phyloP scores from a whole-genome alignment of 2,113 vertebrate genomes.

The Pogonocichla stellata region DNA sequence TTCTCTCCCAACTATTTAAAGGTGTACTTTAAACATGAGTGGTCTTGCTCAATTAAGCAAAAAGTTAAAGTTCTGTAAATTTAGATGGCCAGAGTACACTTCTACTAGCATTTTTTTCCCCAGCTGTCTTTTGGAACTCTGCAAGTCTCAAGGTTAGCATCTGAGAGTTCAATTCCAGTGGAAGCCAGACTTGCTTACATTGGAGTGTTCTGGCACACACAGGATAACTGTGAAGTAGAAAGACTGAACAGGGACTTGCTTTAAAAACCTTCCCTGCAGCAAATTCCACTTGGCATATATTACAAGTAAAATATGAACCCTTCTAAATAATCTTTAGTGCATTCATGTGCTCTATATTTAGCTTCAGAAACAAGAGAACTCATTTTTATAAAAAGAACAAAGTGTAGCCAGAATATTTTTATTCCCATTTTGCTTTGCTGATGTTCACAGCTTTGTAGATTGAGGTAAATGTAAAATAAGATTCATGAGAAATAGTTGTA shows the following conservation, averaged over 20 bases:
- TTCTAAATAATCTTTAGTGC: not conserved
- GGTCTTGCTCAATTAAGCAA: not conserved
- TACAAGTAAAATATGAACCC: not conserved
- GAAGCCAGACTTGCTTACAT: not conserved
- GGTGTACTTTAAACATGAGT: not conserved
- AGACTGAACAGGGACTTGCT: not conserved
- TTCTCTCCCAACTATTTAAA: not conserved
- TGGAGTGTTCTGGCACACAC: not conserved
- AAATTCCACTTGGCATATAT: not conserved
- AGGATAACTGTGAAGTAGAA: not conserved
- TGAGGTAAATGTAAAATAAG: not conserved
- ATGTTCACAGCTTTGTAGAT: not conserved
- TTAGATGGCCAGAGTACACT: not conserved
- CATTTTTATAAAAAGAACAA: not conserved
- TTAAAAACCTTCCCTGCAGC: conserved; percentile 1
- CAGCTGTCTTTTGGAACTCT: not conserved
- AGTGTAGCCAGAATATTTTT: not conserved
- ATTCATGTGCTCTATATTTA: not conserved
- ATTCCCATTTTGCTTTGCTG: not conserved
- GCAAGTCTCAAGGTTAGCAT: not conserved
- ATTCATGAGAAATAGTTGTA: not conserved
- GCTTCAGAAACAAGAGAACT: not conserved
- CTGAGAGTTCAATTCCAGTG: not conserved
- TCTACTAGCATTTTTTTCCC: not conserved
- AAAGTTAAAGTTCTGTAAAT: not conserved